These are phyloP conservation scores for Cebidichthys violaceus DNA, from an alignment of 2,113 vertebrate genomes.

Conservation along the genomic window DNA sequence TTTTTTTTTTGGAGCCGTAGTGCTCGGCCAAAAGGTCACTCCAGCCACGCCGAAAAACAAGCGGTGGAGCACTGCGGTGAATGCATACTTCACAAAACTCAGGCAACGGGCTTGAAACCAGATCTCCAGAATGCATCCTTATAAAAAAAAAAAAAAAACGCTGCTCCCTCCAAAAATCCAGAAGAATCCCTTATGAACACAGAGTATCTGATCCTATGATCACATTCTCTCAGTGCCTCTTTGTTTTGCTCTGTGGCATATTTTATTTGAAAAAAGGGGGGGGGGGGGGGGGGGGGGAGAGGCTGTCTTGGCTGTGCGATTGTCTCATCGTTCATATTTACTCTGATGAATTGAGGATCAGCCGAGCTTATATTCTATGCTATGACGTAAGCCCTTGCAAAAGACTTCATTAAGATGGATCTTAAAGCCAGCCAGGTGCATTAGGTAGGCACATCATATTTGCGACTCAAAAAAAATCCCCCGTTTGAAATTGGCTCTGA, in stretches of 20 bases:
- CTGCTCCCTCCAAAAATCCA: neutral
- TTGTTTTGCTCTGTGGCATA: slow-evolving; percentile 11
- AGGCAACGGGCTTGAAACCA: neutral
- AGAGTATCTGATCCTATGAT: slow-evolving; percentile 15
- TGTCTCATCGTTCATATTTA: slow-evolving; percentile 70
- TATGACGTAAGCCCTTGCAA: slow-evolving; percentile 62
- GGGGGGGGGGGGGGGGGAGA: too few relatives aligned
- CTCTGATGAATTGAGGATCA: slow-evolving; percentile 68
- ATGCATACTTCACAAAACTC: slow-evolving; percentile 24
- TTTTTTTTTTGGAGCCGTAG: slow-evolving; percentile 11
- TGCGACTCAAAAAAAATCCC: slow-evolving; percentile 47
- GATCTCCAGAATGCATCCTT: neutral
- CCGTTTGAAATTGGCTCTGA: slow-evolving; percentile 49
- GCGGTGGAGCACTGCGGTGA: neutral
- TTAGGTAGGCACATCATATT: slow-evolving; percentile 29
- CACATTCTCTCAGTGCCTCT: neutral
- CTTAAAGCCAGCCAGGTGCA: slow-evolving; percentile 32
- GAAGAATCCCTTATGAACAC: slow-evolving; percentile 19
- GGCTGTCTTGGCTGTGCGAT: slow-evolving; percentile 43
- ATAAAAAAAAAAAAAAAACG: neutral
- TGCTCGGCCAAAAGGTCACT: slow-evolving; percentile 37
- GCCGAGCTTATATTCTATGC: slow-evolving; percentile 58
- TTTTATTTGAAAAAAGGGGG: slow-evolving; percentile 42
- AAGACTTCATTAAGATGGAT: slow-evolving; percentile 69
- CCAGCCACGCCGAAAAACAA: neutral